These are phyloP conservation scores for Caenorhabditis brenneri DNA, from an alignment of 1,140 invertebrate species.

Conservation along the genomic window DNA sequence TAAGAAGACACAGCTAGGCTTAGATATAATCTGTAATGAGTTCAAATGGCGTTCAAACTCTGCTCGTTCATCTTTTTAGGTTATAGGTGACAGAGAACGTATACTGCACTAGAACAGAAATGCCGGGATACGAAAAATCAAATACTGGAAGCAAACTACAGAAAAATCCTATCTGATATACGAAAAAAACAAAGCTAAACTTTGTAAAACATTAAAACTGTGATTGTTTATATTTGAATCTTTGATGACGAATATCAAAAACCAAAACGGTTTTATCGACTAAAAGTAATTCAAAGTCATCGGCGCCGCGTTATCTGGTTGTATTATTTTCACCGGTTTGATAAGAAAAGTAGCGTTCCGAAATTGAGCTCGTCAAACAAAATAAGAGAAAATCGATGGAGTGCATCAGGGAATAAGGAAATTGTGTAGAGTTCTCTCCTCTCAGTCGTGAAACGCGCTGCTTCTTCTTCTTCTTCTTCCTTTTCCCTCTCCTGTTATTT, in stretches of 20 bases:
- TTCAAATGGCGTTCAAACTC: too few species aligned
- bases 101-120: too few species aligned
- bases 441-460: neutral
- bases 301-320: neutral
- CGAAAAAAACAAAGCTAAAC: too few species aligned
- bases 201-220: neutral
- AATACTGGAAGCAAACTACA: too few species aligned
- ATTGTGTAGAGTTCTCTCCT: neutral
- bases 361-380: neutral
- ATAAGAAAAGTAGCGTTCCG: neutral
- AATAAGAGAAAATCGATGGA: neutral
- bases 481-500: neutral
- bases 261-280: neutral
- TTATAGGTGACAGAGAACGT: too few species aligned
- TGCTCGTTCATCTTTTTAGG: too few species aligned
- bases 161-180: too few species aligned
- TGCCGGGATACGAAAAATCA: too few species aligned
- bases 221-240: neutral
- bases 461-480: neutral
- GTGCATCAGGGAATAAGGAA: neutral
- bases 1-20: too few species aligned
- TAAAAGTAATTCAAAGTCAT: neutral
- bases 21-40: too few species aligned
- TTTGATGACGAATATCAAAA: neutral
- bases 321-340: neutral